Conservation (phyloP, 2,797 vertebrate genomes). For the Aythya fuligula region DNA sequence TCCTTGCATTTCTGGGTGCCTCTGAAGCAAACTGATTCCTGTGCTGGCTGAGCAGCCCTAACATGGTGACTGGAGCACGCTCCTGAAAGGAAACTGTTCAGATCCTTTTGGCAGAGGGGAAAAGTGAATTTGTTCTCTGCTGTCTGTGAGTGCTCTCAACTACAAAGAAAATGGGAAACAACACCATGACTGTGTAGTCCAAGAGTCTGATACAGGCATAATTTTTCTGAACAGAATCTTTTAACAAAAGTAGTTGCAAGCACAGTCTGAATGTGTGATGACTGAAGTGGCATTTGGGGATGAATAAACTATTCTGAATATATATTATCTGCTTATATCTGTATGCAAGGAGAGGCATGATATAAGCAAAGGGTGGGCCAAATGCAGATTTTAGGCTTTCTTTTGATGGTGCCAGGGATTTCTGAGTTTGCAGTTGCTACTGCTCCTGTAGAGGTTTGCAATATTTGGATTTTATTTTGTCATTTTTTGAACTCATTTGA, state of each 20-base stretch:
- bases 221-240: background rate
- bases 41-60: background rate
- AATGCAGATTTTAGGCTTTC: background rate
- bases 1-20: fast-evolving
- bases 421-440: background rate
- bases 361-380: background rate
- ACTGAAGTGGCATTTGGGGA: background rate
- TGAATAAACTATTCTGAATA: background rate
- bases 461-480: background rate
- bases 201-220: background rate
- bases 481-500: background rate
- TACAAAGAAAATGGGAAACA: background rate
- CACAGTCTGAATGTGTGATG: background rate
- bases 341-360: background rate
- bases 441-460: background rate
- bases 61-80: background rate
- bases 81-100: background rate
- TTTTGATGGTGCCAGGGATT: background rate
- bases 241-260: background rate
- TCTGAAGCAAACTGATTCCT: fast-evolving
- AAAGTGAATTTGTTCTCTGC: background rate
- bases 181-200: fast-evolving
- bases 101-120: background rate
- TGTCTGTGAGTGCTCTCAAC: background rate
- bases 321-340: background rate